Conservation (phyloP, 2,888 invertebrate genomes). For the Oligia latruncula region DNA sequence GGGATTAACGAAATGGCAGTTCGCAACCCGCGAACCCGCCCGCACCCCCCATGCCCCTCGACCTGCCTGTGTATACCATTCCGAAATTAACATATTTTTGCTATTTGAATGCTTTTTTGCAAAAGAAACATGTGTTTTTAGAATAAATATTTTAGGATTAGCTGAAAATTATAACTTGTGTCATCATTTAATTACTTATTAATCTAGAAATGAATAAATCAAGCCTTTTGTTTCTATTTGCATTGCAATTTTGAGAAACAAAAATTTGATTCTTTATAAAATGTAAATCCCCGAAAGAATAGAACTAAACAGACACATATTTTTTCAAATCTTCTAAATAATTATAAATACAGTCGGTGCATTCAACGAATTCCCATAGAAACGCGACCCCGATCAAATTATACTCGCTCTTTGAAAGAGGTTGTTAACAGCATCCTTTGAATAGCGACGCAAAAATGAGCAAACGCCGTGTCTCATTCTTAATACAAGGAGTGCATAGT, state of each 20-base stretch:
- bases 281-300: constrained; percentile 3
- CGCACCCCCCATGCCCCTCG: constrained; percentile 72
- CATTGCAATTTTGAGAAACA: neutral
- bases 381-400: constrained; percentile 89
- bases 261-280: neutral
- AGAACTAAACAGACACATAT: constrained; percentile 15
- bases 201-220: constrained; percentile 8
- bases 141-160: constrained; percentile 23
- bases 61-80: constrained; percentile 75
- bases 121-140: constrained; percentile 55
- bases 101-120: constrained; percentile 65
- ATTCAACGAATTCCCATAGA: constrained; percentile 86
- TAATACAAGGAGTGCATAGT: constrained; percentile 84
- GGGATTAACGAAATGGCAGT: constrained; percentile 87
- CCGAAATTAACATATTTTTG: constrained; percentile 80
- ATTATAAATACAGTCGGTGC: constrained; percentile 67
- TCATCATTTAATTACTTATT: neutral
- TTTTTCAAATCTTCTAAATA: constrained; percentile 40
- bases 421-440: constrained; percentile 90
- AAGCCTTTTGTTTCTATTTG: neutral
- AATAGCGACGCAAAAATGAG: constrained; percentile 88
- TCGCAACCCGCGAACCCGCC: constrained; percentile 68
- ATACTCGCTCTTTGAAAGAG: constrained; percentile 88
- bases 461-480: constrained; percentile 87
- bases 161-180: neutral